Percentiles rank a stretch among this genome's conserved stretches.
phyloP scores from a whole-genome alignment of 1,140 invertebrate genomes.

The Potamilus streckersoni region DNA sequence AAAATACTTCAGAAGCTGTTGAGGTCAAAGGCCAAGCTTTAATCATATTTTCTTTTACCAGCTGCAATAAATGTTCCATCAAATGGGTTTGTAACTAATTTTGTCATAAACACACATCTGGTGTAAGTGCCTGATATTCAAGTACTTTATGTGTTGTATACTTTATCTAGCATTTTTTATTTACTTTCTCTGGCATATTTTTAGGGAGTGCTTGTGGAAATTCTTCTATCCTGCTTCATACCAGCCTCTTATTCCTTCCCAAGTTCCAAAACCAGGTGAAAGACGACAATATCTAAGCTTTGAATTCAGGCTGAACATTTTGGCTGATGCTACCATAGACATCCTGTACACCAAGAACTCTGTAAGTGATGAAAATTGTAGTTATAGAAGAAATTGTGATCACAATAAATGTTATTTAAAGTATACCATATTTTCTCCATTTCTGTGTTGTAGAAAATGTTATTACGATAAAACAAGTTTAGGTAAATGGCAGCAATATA shows the following conservation, averaged over 20 bases:
- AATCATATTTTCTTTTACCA: no score
- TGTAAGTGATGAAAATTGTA: constrained; percentile 53
- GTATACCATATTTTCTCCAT: no score
- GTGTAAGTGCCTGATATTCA: not conserved
- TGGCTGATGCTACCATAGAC: constrained; percentile 93
- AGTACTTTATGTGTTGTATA: not conserved
- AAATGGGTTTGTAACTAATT: no score
- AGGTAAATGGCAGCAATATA: no score
- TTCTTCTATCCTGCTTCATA: constrained; percentile 89
- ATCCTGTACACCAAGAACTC: constrained; percentile 96
- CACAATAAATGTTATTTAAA: no score
- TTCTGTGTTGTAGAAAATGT: no score
- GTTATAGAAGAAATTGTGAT: no score
- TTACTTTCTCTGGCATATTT: constrained; percentile 11
- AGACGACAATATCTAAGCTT: constrained; percentile 89
- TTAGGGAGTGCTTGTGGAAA: constrained; percentile 88
- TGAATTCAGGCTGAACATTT: constrained; percentile 89
- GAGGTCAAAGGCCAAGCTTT: no score
- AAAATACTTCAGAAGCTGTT: no score
- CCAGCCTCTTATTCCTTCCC: constrained; percentile 60
- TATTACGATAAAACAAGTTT: no score
- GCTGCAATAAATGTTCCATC: no score
- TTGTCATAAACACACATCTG: no score
- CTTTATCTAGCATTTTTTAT: constrained; percentile 5
- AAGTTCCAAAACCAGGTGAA: constrained; percentile 78